phyloP scores from a whole-genome alignment of 1,140 invertebrate species.

The Panagrolaimus sp. region DNA sequence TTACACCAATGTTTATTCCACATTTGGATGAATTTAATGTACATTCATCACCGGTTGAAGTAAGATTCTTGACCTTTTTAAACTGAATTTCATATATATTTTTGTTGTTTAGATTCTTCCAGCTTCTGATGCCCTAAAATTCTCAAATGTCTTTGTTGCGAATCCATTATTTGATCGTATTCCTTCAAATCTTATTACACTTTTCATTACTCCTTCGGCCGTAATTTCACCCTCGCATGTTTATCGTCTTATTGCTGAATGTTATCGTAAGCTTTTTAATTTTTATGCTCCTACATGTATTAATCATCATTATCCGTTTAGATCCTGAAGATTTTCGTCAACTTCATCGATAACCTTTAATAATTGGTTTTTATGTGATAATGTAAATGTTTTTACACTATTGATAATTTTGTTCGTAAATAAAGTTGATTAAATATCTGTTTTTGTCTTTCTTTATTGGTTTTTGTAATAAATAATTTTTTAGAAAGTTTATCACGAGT shows the following conservation, averaged over 20 bases:
- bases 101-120: no score
- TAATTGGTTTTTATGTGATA: no score
- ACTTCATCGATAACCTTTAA: slow-evolving; percentile 16
- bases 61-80: slow-evolving; percentile 24
- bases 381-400: no score
- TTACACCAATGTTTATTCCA: slow-evolving; percentile 36
- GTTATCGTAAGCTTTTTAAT: no score
- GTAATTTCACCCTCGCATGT: slow-evolving; percentile 30
- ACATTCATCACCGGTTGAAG: slow-evolving; percentile 3
- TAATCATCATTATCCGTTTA: no score
- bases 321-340: slow-evolving; percentile 6
- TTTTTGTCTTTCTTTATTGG: background rate
- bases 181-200: slow-evolving; percentile 30
- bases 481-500: no score
- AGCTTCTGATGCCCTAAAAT: slow-evolving; percentile 21
- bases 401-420: background rate
- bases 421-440: background rate
- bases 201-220: slow-evolving; percentile 36
- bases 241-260: slow-evolving; percentile 35
- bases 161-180: slow-evolving; percentile 39
- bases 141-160: slow-evolving; percentile 18
- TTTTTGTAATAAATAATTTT: no score
- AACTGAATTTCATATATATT: no score
- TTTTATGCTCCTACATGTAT: no score
- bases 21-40: slow-evolving; percentile 32